Conservation (phyloP, 2,888 invertebrate genomes). For the Torymus texanus region DNA sequence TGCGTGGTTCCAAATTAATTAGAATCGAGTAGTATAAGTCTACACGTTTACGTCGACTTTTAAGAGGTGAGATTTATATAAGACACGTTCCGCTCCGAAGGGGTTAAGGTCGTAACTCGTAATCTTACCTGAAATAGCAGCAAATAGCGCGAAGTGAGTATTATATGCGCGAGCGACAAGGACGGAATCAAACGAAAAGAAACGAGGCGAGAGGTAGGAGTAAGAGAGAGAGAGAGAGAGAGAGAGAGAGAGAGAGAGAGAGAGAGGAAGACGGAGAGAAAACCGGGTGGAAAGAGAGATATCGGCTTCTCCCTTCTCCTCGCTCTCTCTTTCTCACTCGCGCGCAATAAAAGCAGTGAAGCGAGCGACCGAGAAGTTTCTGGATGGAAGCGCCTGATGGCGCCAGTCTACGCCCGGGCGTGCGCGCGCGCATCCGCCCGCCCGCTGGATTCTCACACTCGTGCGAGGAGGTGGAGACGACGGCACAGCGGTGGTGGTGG, state of each 20-base stretch:
- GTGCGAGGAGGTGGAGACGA: background rate
- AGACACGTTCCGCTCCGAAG: background rate
- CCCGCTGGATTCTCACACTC: conserved; percentile 6
- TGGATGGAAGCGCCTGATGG: conserved; percentile 68
- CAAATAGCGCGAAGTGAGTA: conserved; percentile 31
- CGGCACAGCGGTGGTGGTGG: background rate
- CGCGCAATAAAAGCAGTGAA: conserved; percentile 57
- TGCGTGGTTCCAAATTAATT: background rate
- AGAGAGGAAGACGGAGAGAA: conserved; percentile 25
- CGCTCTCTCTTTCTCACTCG: conserved; percentile 1
- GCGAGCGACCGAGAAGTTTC: conserved; percentile 63
- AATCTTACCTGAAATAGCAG: conserved; percentile 47
- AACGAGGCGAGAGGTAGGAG: background rate
- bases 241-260: conserved; percentile 18
- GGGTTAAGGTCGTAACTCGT: conserved; percentile 42
- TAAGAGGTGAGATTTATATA: conserved; percentile 33
- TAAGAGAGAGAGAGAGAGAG: conserved; percentile 1
- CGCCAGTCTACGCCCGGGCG: conserved; percentile 68
- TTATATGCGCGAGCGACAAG: background rate
- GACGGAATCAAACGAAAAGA: conserved; percentile 14
- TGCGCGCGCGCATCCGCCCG: conserved; percentile 33
- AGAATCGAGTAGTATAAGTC: background rate
- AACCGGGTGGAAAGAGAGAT: conserved; percentile 45
- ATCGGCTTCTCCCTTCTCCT: conserved; percentile 13
- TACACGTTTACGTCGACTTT: too few species aligned